Conservation (phyloP, 1,140 invertebrate species). For the Drosophila miranda region DNA sequence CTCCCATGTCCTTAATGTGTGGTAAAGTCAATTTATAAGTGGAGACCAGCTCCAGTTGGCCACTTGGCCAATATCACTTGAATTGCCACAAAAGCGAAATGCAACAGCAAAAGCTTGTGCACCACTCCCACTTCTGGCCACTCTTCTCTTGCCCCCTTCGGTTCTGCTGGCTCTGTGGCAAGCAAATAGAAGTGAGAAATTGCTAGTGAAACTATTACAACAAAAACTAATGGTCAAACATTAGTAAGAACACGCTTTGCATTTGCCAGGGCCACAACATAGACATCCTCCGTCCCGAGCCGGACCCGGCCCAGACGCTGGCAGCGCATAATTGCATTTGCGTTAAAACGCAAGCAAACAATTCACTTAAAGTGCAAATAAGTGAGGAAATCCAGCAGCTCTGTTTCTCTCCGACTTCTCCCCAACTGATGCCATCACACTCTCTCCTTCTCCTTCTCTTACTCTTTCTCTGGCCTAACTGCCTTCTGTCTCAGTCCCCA, state of each 20-base stretch:
- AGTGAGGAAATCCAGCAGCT: constrained; percentile 52
- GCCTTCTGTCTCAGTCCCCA: constrained; percentile 45
- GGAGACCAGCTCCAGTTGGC: constrained; percentile 2
- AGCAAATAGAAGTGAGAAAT: constrained; percentile 36
- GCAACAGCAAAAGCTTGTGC: background rate
- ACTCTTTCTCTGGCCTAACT: constrained; percentile 11
- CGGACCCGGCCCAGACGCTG: constrained; percentile 24
- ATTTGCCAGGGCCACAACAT: constrained; percentile 37
- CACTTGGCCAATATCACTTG: constrained; percentile 31
- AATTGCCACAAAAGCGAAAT: constrained; percentile 32
- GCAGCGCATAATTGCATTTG: constrained; percentile 78
- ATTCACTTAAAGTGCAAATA: constrained; percentile 81
- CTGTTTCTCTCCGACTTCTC: constrained; percentile 3
- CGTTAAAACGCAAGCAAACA: constrained; percentile 80
- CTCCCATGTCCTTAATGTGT: background rate
- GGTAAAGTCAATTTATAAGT: constrained; percentile 34
- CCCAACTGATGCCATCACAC: background rate
- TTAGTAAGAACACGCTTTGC: constrained; percentile 57
- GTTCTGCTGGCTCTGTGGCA: too few relatives aligned
- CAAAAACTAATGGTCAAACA: constrained; percentile 64
- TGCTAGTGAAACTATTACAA: constrained; percentile 48
- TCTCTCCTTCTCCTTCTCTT: background rate
- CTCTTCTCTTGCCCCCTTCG: too few relatives aligned
- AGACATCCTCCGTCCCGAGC: constrained; percentile 27
- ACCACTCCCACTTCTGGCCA: too few relatives aligned